These are phyloP conservation scores for Melanotaenia maccullochi DNA, from an alignment of 2,797 vertebrate genomes.

Conservation along the genomic window DNA sequence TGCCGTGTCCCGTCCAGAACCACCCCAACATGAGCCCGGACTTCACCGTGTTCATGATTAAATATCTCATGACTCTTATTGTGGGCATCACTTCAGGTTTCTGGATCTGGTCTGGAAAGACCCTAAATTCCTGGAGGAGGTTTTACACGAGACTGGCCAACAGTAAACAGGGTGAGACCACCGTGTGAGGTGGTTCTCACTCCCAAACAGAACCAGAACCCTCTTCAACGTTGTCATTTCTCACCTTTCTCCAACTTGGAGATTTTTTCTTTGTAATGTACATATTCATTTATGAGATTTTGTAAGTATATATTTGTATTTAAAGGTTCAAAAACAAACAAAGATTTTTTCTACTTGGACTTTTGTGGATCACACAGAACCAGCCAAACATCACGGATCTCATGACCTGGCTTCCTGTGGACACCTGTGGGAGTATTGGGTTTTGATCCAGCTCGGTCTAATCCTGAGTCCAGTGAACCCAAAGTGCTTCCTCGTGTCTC, in stretches of 20 bases:
- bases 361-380: conserved; percentile 49
- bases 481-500: conserved; percentile 75
- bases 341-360: conserved; percentile 55
- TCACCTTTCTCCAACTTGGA: conserved; percentile 30
- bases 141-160: conserved; percentile 95
- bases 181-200: conserved; percentile 82
- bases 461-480: conserved; percentile 71
- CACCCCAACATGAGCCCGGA: conserved; percentile 91
- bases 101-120: conserved; percentile 99
- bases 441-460: conserved; percentile 31
- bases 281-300: conserved; percentile 91
- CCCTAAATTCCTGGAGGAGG: conserved; percentile 96
- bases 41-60: conserved; percentile 98
- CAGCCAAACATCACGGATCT: conserved; percentile 45
- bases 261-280: conserved; percentile 82
- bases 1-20: conserved; percentile 88
- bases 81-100: conserved; percentile 97
- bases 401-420: conserved; percentile 57
- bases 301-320: conserved; percentile 96
- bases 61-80: conserved; percentile 97
- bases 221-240: neutral
- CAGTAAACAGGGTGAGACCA: conserved; percentile 94
- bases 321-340: conserved; percentile 82
- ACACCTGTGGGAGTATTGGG: conserved; percentile 50
- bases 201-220: conserved; percentile 61